Base-by-base conservation (phyloP, 2,113 vertebrate species). In the Equus quagga region DNA sequence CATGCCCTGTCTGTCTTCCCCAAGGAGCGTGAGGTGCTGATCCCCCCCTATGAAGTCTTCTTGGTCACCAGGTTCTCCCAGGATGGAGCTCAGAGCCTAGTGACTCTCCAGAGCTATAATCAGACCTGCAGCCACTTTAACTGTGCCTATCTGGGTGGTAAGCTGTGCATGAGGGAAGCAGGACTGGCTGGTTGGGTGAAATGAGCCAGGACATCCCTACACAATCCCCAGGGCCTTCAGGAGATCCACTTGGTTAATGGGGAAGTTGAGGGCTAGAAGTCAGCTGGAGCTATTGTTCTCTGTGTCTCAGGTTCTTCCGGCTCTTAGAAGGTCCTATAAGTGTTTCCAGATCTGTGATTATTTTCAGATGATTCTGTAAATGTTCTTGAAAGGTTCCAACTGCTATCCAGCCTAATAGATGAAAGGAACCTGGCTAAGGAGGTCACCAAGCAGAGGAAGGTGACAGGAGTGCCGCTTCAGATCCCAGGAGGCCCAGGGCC, bases 1-100 rank as follows among this genome's bases (percentile, higher is more conserved):
- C 94, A 98, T 76, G 79, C 93, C 84, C 41, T 98, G 62, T 98
- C 98, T 89, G 97, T 96, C 83, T 98, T 97, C 51, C 97, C 93
- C 2, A 46, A 95, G 0, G 98, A 98, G 21, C 89, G 28, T 3
- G 98, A 98, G 83, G 98, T 98, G 70, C 92, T 98, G 78, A 98
- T 98, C 21, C 98, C 98, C 2, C 98, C 97, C 4, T 80, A 98
- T 46, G 98, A 98, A 97, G 95, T 87, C 88, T 98, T 98, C 84
- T 58, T 73, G 86, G 98, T 98, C 60, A 97, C 94, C 49, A 70
- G 69, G 24, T 97, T 98, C 93, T 97, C 86, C 76, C 91, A 93
- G 91, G 91, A 97, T 26, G 94, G 97, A 83, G 49, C 82, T 67
- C 49, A 21, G 72, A 97, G 46, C 94, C 44, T 96, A 49, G 94